These are phyloP conservation scores for Coracopsis vasa DNA, from an alignment of 2,113 vertebrate genomes.

Conservation along the genomic window DNA sequence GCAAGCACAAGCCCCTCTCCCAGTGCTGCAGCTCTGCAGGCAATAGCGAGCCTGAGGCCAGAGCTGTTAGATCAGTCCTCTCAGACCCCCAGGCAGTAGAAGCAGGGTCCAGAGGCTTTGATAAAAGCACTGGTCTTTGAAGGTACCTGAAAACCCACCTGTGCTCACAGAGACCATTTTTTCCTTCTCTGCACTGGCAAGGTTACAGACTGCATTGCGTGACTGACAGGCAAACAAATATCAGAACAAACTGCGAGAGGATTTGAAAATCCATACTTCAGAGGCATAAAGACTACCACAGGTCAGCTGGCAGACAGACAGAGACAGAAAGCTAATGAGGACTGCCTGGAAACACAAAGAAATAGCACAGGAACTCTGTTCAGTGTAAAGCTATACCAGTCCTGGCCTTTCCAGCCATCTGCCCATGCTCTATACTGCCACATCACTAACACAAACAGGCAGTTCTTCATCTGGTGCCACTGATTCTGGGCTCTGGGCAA, in stretches of 20 bases:
- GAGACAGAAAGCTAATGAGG: neutral
- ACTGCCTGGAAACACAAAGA: neutral
- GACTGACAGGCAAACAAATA: neutral
- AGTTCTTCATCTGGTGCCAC: neutral
- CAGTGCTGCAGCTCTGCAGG: neutral
- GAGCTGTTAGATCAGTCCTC: neutral
- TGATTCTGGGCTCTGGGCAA: neutral
- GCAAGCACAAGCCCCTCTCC: neutral
- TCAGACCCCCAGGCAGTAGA: neutral
- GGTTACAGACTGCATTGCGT: fast-evolving
- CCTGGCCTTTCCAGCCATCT: neutral
- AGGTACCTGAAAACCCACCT: neutral
- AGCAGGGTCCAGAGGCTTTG: neutral
- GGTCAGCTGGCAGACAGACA: neutral
- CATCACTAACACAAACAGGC: neutral
- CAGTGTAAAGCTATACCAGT: neutral
- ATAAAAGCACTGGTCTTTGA: neutral
- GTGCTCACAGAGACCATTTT: neutral
- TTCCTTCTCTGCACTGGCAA: neutral
- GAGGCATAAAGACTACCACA: neutral
- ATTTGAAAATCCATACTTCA: neutral
- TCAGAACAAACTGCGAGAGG: neutral
- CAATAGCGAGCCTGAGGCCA: neutral
- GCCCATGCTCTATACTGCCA: neutral
- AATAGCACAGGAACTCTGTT: neutral